Evolutionary conservation across 2,888 invertebrate species (phyloP).

Genomic region (Halictus quadricinctus): DNA sequence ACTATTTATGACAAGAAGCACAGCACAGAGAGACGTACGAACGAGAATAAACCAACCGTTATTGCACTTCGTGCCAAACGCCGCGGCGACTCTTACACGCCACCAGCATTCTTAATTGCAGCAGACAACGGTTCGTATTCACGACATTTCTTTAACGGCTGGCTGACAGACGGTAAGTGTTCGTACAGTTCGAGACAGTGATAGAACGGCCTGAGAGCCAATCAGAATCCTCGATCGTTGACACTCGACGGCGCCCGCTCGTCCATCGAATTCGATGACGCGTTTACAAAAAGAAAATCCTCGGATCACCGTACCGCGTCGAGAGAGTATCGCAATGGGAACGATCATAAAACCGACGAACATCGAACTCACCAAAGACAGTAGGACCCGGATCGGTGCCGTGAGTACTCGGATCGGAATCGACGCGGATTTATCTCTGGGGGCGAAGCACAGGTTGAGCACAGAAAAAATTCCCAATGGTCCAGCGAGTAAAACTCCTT

Average conservation of each 20-base stretch:
- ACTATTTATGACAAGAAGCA: constrained; percentile 63
- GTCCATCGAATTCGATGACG: neutral
- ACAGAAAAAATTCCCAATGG: constrained; percentile 42
- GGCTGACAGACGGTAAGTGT: constrained; percentile 26
- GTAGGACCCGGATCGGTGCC: constrained; percentile 32
- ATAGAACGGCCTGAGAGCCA: constrained; percentile 18
- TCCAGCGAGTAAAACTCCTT: constrained; percentile 20
- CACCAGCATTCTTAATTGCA: constrained; percentile 63
- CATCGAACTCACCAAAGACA: constrained; percentile 56
- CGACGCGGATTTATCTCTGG: constrained; percentile 31
- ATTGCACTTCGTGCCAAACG: constrained; percentile 57
- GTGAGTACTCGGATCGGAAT: constrained; percentile 7
- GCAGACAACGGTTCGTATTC: constrained; percentile 53
- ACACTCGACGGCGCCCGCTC: constrained; percentile 14
- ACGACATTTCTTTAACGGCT: constrained; percentile 20
- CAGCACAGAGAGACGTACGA: constrained; percentile 31
- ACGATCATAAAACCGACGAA: neutral
- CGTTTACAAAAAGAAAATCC: neutral
- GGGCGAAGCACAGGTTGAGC: constrained; percentile 1
- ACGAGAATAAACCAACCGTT: constrained; percentile 63
- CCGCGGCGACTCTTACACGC: constrained; percentile 53
- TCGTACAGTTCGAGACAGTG: constrained; percentile 25
- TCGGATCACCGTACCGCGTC: neutral
- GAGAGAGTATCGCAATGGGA: neutral
- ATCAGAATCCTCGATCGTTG: neutral